Conservation (phyloP, 2,888 invertebrate genomes). For the Pilophorus perplexus region DNA sequence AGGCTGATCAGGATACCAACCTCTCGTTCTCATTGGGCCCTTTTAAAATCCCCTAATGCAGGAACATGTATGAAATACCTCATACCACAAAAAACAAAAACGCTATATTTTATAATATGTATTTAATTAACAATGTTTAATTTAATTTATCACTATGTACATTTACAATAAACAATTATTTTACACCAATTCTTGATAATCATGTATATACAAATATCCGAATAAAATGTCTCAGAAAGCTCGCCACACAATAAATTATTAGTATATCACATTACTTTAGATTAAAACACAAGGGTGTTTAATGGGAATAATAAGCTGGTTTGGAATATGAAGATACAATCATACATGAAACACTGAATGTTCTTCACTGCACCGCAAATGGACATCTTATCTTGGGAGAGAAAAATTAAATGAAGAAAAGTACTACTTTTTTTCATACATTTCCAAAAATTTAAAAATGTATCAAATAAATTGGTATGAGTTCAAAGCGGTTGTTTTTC, state of each 20-base stretch:
- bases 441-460: no score
- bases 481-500: no score
- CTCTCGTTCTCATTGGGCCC: no score
- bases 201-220: constrained; percentile 21
- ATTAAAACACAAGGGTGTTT: constrained; percentile 32
- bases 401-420: no score
- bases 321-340: constrained; percentile 24
- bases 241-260: constrained; percentile 40
- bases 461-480: no score
- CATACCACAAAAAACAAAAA: neutral
- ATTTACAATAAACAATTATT: constrained; percentile 22
- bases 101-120: constrained; percentile 20
- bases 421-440: no score
- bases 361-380: no score
- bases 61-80: no score
- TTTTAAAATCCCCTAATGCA: no score
- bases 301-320: constrained; percentile 26
- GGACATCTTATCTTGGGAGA: no score
- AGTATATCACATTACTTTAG: constrained; percentile 36
- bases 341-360: no score
- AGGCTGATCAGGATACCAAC: no score
- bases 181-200: constrained; percentile 32
- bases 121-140: constrained; percentile 37
- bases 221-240: constrained; percentile 21
- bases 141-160: constrained; percentile 35